Conservation (phyloP, 2,113 vertebrate genomes). For the Callaeas wilsoni region DNA sequence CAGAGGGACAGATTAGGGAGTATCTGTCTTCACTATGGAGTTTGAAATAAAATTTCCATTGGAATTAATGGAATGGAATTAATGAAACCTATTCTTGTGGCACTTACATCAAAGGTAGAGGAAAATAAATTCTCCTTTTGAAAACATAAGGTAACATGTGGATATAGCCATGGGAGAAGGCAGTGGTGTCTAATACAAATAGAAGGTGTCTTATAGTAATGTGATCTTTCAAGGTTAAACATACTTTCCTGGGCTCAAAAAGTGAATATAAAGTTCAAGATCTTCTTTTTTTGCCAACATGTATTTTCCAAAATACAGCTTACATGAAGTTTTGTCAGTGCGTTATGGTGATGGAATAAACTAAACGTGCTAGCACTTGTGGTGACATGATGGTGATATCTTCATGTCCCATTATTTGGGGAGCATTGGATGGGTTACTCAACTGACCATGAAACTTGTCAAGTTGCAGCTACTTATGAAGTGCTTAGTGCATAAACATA, state of each 20-base stretch:
- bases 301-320: background rate
- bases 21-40: background rate
- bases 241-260: background rate
- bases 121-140: background rate
- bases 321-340: background rate
- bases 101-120: background rate
- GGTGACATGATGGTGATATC: background rate
- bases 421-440: background rate
- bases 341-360: background rate
- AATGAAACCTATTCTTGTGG: background rate
- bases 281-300: background rate
- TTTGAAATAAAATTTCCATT: background rate
- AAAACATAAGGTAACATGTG: background rate
- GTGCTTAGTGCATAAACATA: background rate
- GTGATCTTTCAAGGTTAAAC: background rate
- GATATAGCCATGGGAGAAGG: background rate
- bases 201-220: background rate
- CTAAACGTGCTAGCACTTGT: accelerated
- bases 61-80: background rate
- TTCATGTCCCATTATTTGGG: background rate
- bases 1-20: background rate
- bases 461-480: background rate
- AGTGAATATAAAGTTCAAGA: background rate
- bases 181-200: background rate
- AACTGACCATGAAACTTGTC: background rate